Conservation (phyloP, 2,888 invertebrate genomes). For the Dorcus parallelipipedus region DNA sequence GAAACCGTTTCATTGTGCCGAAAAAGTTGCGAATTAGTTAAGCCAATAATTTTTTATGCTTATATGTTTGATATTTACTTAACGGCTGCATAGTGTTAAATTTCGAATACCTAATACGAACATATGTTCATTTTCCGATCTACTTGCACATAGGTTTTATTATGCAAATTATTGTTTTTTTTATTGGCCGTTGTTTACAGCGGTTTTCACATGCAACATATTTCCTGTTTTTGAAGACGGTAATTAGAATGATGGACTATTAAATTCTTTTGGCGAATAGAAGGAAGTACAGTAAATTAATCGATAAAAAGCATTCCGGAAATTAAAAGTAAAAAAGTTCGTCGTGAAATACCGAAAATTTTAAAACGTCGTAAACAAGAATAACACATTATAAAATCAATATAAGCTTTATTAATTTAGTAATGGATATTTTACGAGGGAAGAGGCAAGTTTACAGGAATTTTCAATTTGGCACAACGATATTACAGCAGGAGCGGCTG, state of each 20-base stretch:
- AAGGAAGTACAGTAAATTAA: too few relatives aligned
- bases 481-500: conserved; percentile 34
- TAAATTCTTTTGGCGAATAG: too few relatives aligned
- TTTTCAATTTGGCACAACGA: conserved; percentile 40
- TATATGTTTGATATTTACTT: not conserved
- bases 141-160: too few relatives aligned
- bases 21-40: conserved; percentile 30
- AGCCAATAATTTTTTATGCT: conserved; percentile 28
- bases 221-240: too few relatives aligned
- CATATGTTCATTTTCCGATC: too few relatives aligned
- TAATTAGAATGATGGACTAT: too few relatives aligned
- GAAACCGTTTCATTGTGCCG: conserved; percentile 23
- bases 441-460: conserved; percentile 40
- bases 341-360: not conserved
- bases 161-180: too few relatives aligned
- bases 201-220: too few relatives aligned
- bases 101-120: too few relatives aligned
- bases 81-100: not conserved
- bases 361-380: conserved; percentile 14
- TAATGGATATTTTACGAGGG: conserved; percentile 44
- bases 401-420: conserved; percentile 41
- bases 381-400: conserved; percentile 31
- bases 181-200: too few relatives aligned
- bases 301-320: too few relatives aligned
- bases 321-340: not conserved